phyloP scores from a whole-genome alignment of 1,140 invertebrate genomes.

The Galendromus occidentalis region DNA sequence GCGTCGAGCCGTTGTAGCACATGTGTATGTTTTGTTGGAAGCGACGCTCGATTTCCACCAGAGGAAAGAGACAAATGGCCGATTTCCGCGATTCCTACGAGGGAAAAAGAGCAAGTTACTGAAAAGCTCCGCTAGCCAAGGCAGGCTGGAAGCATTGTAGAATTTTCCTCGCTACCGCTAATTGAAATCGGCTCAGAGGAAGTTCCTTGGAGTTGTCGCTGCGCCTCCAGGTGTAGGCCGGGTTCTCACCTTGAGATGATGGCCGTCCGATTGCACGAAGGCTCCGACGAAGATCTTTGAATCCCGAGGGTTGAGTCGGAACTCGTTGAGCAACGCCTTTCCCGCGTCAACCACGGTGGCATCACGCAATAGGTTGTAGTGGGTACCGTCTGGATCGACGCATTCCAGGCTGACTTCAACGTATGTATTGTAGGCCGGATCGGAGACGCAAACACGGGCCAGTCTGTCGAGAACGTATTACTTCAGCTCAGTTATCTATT shows the following conservation, averaged over 20 bases:
- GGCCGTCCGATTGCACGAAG: slow-evolving; percentile 35
- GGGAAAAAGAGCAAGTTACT: neutral
- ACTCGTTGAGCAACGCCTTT: slow-evolving; percentile 51
- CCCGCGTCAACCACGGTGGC: slow-evolving; percentile 63
- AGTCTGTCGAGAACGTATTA: slow-evolving; percentile 46
- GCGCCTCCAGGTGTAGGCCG: no score
- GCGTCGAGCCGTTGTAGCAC: slow-evolving; percentile 83
- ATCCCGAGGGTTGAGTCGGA: slow-evolving; percentile 41
- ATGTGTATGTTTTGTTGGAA: slow-evolving; percentile 91
- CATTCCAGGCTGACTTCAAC: slow-evolving; percentile 62
- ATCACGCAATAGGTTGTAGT: slow-evolving; percentile 76
- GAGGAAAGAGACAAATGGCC: slow-evolving; percentile 42
- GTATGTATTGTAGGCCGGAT: slow-evolving; percentile 77
- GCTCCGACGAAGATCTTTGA: slow-evolving; percentile 45
- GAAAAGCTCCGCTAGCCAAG: no score
- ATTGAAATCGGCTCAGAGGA: no score
- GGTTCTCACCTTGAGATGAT: neutral
- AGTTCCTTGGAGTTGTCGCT: no score
- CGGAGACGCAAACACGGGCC: slow-evolving; percentile 73
- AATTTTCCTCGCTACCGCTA: no score
- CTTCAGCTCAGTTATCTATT: no score
- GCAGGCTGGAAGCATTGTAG: no score
- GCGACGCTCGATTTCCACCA: slow-evolving; percentile 67
- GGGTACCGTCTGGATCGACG: slow-evolving; percentile 33
- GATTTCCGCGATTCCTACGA: slow-evolving; percentile 36